Evolutionary conservation across 2,888 invertebrate genomes (phyloP).

Genomic region (Tethea ocularis): DNA sequence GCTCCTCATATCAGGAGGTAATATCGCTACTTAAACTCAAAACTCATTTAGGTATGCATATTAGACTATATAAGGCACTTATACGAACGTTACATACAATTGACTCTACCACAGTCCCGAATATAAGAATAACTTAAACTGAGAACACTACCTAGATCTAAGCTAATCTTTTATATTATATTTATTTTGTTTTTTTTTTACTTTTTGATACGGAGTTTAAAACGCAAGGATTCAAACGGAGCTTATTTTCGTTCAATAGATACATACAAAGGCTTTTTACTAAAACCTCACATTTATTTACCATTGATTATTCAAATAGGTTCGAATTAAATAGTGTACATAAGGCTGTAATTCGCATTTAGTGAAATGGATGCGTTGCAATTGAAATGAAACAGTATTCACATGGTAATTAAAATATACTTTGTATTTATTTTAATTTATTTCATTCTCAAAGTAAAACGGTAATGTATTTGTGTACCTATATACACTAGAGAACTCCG

Average conservation of each 20-base stretch:
- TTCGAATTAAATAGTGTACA: conserved; percentile 1
- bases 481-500: not conserved
- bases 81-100: too few relatives aligned
- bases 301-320: conserved; percentile 3
- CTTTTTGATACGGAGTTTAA: too few relatives aligned
- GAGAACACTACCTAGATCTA: too few relatives aligned
- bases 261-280: not conserved
- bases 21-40: too few relatives aligned
- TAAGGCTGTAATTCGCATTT: conserved; percentile 4
- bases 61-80: too few relatives aligned
- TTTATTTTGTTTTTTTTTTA: too few relatives aligned
- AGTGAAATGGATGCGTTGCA: not conserved
- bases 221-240: too few relatives aligned
- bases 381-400: conserved; percentile 3
- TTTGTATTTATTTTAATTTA: conserved; percentile 3
- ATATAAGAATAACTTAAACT: too few relatives aligned
- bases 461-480: not conserved
- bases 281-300: not conserved
- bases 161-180: too few relatives aligned
- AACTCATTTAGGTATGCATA: too few relatives aligned
- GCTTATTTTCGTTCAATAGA: not conserved
- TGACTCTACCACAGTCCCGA: too few relatives aligned
- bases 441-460: conserved; percentile 4
- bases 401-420: conserved; percentile 1
- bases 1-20: too few relatives aligned